phyloP scores from a whole-genome alignment of 2,888 invertebrate species.

The Prosopocoilus inquinatus region DNA sequence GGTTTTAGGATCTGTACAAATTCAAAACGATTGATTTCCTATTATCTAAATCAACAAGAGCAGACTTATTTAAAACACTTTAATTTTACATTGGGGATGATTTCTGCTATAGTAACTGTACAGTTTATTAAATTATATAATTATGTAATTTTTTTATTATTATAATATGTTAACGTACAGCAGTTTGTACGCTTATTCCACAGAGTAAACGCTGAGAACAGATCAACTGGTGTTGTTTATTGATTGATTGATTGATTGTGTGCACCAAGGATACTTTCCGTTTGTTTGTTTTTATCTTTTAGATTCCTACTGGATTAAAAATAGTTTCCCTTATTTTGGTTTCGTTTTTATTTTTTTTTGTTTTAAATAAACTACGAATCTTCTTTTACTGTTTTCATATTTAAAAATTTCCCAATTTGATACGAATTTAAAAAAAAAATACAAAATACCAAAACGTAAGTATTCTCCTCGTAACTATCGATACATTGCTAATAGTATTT shows the following conservation, averaged over 20 bases:
- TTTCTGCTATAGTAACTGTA: conserved; percentile 15
- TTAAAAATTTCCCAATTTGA: too few relatives aligned
- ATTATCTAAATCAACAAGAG: not conserved
- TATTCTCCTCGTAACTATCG: too few relatives aligned
- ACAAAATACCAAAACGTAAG: too few relatives aligned
- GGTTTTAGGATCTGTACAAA: conserved; percentile 48
- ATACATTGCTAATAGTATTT: too few relatives aligned
- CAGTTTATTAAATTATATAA: conserved; percentile 14
- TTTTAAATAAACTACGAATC: not conserved
- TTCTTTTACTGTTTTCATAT: not conserved
- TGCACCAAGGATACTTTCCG: too few relatives aligned
- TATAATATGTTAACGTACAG: conserved; percentile 8
- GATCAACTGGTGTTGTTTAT: not conserved
- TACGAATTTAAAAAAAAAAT: too few relatives aligned
- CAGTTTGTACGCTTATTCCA: conserved; percentile 18
- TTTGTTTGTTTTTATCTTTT: not conserved
- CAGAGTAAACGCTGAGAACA: conserved; percentile 15
- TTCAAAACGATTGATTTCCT: conserved; percentile 36
- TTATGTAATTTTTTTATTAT: conserved; percentile 10
- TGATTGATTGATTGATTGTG: too few relatives aligned
- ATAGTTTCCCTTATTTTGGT: not conserved
- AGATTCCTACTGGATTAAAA: not conserved
- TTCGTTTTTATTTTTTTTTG: not conserved
- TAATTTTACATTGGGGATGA: conserved; percentile 4
- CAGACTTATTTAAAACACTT: conserved; percentile 2